phyloP scores from a whole-genome alignment of 2,797 vertebrate genomes.

The Karalla daura region DNA sequence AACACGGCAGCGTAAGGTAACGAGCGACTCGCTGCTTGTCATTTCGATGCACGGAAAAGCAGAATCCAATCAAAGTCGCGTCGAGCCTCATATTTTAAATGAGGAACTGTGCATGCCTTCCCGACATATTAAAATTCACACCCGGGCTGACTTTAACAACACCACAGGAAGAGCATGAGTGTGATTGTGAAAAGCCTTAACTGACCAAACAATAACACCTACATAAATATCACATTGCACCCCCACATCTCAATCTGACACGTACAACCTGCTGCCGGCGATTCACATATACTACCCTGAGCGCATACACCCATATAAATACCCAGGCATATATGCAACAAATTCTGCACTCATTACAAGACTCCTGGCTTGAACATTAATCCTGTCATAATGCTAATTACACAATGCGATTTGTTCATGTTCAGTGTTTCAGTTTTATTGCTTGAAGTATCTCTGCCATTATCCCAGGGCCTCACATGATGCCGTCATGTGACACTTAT shows the following conservation, averaged over 20 bases:
- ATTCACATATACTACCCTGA: constrained; percentile 54
- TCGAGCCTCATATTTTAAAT: constrained; percentile 48
- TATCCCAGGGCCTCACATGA: constrained; percentile 43
- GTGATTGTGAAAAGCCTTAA: constrained; percentile 68
- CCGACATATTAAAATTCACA: constrained; percentile 68
- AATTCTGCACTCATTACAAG: constrained; percentile 29
- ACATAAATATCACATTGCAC: constrained; percentile 71
- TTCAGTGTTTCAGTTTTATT: constrained; percentile 17
- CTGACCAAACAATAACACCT: constrained; percentile 81
- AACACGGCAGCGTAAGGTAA: constrained; percentile 6
- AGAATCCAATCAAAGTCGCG: constrained; percentile 48
- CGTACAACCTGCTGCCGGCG: constrained; percentile 71
- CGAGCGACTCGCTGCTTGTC: not conserved
- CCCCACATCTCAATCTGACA: constrained; percentile 75
- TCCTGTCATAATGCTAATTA: constrained; percentile 13
- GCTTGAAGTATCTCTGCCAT: constrained; percentile 11
- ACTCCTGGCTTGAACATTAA: constrained; percentile 24
- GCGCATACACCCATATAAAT: constrained; percentile 38
- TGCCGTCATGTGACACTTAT: constrained; percentile 40
- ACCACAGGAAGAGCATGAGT: constrained; percentile 59
- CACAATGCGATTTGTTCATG: constrained; percentile 36
- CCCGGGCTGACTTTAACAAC: constrained; percentile 61
- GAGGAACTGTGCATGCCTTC: constrained; percentile 42
- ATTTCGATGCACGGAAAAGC: constrained; percentile 12
- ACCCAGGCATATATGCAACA: constrained; percentile 19